phyloP scores from a whole-genome alignment of 1,140 invertebrate species.

The Nasonia giraulti region DNA sequence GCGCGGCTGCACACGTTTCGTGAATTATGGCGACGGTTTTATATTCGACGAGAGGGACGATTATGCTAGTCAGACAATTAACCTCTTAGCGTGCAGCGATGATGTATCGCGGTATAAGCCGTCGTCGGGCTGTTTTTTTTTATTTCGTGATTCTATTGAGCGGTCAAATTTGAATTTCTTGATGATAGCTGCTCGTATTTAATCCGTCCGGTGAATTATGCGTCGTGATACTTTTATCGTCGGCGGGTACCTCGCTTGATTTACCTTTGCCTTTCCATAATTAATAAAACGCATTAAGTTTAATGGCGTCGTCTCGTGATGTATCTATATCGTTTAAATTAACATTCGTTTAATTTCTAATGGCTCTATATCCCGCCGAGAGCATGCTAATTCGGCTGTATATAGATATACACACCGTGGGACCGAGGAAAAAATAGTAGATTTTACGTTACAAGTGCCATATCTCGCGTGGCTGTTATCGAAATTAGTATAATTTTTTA shows the following conservation, averaged over 20 bases:
- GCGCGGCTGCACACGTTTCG: not conserved
- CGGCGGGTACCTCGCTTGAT: not conserved
- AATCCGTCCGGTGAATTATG: not conserved
- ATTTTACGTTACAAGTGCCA: no score
- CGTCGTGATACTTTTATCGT: not conserved
- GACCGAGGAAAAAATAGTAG: no score
- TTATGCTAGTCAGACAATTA: not conserved
- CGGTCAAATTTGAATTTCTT: not conserved
- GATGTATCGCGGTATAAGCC: not conserved
- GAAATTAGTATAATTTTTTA: no score
- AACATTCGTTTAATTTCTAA: no score
- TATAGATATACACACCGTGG: no score
- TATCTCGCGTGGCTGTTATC: no score
- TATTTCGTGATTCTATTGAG: not conserved
- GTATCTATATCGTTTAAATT: no score
- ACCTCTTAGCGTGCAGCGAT: not conserved
- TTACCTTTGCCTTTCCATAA: not conserved
- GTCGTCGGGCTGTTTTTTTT: not conserved
- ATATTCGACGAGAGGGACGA: not conserved
- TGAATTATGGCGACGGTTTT: constrained; percentile 1
- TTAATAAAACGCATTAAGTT: not conserved
- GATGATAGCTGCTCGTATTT: not conserved
- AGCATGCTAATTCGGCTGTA: no score
- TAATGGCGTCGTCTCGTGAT: not conserved
- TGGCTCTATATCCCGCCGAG: no score